These are phyloP conservation scores for Erpornis zantholeuca DNA, from an alignment of 2,113 vertebrate species.

Conservation along the genomic window DNA sequence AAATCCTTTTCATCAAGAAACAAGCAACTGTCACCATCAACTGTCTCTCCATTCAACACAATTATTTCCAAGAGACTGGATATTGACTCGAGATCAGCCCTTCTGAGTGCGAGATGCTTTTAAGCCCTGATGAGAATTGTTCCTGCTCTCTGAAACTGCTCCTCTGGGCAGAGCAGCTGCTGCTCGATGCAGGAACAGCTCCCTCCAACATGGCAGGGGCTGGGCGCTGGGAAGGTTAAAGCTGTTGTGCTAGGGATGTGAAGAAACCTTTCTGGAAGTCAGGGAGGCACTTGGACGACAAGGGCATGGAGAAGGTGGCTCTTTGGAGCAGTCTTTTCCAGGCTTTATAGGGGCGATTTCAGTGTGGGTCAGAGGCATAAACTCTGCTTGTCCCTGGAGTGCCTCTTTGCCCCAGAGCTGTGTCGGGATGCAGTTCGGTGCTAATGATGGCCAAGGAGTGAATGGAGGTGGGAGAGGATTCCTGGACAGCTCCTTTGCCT, in stretches of 20 bases:
- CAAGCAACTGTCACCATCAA: background rate
- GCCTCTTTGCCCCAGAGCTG: background rate
- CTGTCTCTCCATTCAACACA: background rate
- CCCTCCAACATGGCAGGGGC: background rate
- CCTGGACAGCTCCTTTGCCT: background rate
- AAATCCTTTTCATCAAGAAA: background rate
- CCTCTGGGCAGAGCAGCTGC: background rate
- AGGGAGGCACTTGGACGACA: background rate
- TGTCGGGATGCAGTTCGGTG: background rate
- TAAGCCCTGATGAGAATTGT: background rate
- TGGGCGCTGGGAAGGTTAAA: background rate
- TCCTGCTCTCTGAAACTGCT: background rate
- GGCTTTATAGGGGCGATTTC: rapidly evolving
- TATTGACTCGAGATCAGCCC: background rate
- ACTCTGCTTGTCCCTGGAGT: background rate
- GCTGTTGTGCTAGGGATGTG: background rate
- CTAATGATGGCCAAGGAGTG: background rate
- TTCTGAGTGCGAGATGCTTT: background rate
- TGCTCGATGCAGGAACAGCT: background rate
- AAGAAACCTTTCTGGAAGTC: too few relatives aligned
- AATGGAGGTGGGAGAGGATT: background rate
- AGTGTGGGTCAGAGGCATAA: background rate
- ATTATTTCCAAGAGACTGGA: background rate
- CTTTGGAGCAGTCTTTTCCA: background rate
- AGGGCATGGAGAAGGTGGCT: background rate